A percentile compares a stretch with the other conserved stretches of the same genome.
phyloP scores from a whole-genome alignment of 2,113 vertebrate species.

The Atherinomorus stipes region DNA sequence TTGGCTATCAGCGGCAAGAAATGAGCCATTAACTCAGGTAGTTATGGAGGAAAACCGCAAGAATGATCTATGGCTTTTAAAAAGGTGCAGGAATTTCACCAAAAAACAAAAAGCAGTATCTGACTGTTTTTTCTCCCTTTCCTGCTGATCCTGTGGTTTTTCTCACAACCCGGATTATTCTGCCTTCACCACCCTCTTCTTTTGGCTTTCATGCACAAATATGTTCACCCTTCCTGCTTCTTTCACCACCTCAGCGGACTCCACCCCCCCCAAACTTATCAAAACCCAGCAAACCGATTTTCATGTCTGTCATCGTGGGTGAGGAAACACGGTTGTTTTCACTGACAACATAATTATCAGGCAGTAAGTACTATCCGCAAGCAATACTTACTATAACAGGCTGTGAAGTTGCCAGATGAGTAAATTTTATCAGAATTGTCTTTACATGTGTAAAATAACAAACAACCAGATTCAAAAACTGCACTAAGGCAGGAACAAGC shows the following conservation, averaged over 20 bases:
- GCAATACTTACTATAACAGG: slow-evolving; percentile 50
- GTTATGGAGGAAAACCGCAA: no score
- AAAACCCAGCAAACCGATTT: neutral
- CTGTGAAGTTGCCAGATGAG: slow-evolving; percentile 52
- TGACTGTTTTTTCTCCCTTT: neutral
- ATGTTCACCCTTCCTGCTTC: neutral
- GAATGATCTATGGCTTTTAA: neutral
- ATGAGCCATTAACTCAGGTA: no score
- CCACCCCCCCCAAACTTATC: no score
- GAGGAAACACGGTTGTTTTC: slow-evolving; percentile 22
- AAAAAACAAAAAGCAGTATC: neutral
- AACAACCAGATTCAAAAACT: neutral
- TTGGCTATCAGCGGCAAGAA: no score
- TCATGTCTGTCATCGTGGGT: slow-evolving; percentile 25
- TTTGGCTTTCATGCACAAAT: neutral
- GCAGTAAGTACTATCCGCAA: slow-evolving; percentile 51
- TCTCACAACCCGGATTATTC: neutral
- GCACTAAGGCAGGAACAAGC: slow-evolving; percentile 33
- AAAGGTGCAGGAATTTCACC: neutral
- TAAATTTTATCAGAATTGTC: neutral
- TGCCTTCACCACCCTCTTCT: neutral
- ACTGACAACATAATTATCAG: slow-evolving; percentile 63
- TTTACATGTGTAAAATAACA: slow-evolving; percentile 6
- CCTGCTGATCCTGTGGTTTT: slow-evolving; percentile 1
- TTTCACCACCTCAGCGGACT: neutral